phyloP scores from a whole-genome alignment of 2,888 invertebrate species.

The Synanthedon tipuliformis region DNA sequence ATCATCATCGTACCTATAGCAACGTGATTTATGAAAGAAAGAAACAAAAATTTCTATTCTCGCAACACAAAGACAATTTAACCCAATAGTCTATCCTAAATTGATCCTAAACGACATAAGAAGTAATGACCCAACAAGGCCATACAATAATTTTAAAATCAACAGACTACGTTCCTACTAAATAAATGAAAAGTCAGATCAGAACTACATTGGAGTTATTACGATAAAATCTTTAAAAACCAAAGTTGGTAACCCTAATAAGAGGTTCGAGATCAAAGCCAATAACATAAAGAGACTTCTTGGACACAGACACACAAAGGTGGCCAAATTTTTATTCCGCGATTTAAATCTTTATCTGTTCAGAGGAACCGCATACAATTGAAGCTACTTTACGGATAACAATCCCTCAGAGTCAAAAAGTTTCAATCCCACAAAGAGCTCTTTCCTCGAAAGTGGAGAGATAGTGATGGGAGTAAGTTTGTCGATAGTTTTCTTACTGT shows the following conservation, averaged over 20 bases:
- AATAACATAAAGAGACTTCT: not conserved
- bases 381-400: conserved; percentile 52
- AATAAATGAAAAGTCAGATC: too few species aligned
- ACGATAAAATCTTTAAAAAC: too few species aligned
- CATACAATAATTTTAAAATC: too few species aligned
- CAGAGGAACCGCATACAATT: conserved; percentile 34
- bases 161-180: too few species aligned
- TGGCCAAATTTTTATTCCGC: not conserved
- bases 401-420: conserved; percentile 61
- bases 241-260: too few species aligned
- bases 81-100: too few species aligned
- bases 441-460: conserved; percentile 20
- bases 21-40: too few species aligned
- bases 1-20: not conserved
- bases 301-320: not conserved
- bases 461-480: conserved; percentile 17
- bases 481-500: conserved; percentile 4
- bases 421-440: conserved; percentile 67
- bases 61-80: too few species aligned
- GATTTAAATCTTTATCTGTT: conserved; percentile 9
- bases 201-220: too few species aligned
- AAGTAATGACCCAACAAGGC: too few species aligned
- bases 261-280: not conserved
- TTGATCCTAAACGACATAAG: too few species aligned
- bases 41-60: too few species aligned